These are phyloP conservation scores for Bombyx huttoni DNA, from an alignment of 2,888 invertebrate species.

Conservation along the genomic window DNA sequence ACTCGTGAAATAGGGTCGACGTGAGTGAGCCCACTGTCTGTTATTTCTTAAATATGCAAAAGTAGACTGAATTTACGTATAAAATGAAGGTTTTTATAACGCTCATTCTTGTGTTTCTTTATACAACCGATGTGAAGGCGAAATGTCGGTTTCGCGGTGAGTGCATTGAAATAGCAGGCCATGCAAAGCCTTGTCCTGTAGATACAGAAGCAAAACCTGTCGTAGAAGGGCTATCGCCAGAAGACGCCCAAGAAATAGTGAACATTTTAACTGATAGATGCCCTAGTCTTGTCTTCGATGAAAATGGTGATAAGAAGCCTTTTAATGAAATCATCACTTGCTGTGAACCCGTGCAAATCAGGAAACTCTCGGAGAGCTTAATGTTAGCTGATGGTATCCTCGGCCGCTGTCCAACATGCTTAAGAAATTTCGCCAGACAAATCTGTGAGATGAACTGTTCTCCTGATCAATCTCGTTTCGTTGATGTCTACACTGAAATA, in stretches of 20 bases:
- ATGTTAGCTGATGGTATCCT: slow-evolving; percentile 77
- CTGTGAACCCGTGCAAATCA: slow-evolving; percentile 72
- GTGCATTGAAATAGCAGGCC: slow-evolving; percentile 28
- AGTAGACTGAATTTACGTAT: not conserved
- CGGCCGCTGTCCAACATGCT: slow-evolving; percentile 86
- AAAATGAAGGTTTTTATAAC: slow-evolving; percentile 26
- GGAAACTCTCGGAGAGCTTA: slow-evolving; percentile 66
- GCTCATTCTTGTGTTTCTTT: slow-evolving; percentile 24
- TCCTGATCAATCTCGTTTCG: slow-evolving; percentile 75
- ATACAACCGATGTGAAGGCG: slow-evolving; percentile 21
- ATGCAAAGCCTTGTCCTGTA: slow-evolving; percentile 31
- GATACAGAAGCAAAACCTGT: slow-evolving; percentile 25
- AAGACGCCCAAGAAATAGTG: slow-evolving; percentile 35
- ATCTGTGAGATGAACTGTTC: slow-evolving; percentile 89
- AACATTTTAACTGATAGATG: slow-evolving; percentile 71
- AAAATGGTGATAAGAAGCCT: slow-evolving; percentile 32
- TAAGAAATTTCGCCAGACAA: slow-evolving; percentile 79
- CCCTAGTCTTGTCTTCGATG: slow-evolving; percentile 67
- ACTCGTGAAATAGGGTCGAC: slow-evolving; percentile 8
- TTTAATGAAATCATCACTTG: slow-evolving; percentile 67
- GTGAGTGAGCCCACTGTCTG: not conserved
- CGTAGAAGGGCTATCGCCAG: slow-evolving; percentile 28
- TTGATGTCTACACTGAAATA: slow-evolving; percentile 24
- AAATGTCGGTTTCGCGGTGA: slow-evolving; percentile 42
- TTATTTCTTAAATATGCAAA: not conserved